A percentile compares a stretch with the other conserved stretches of the same genome.
phyloP scores from a whole-genome alignment of 2,888 invertebrate genomes.

The Mechanitis mazaeus region DNA sequence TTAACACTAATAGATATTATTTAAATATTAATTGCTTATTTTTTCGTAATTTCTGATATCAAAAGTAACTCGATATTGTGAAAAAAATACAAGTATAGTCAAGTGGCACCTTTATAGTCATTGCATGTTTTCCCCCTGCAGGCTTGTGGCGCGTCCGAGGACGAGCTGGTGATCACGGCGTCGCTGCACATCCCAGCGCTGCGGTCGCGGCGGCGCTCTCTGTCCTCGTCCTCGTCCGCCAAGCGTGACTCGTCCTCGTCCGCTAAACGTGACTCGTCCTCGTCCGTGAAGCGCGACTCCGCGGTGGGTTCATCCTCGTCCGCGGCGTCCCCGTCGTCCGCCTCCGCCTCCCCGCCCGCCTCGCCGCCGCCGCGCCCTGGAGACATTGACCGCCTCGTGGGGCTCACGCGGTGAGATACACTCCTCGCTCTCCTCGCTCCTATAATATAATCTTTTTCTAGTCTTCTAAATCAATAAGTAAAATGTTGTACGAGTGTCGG shows the following conservation, averaged over 20 bases:
- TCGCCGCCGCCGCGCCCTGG: slow-evolving; percentile 66
- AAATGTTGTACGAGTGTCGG: too few species aligned
- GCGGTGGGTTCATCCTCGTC: slow-evolving; percentile 78
- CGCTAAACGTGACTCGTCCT: slow-evolving; percentile 47
- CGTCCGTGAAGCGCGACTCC: slow-evolving; percentile 23
- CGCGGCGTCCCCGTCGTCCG: slow-evolving; percentile 40
- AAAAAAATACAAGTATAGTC: too few species aligned
- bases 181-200: slow-evolving; percentile 86
- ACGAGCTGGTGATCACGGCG: slow-evolving; percentile 84
- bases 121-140: slow-evolving; percentile 26
- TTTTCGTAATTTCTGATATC: too few species aligned
- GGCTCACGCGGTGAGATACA: slow-evolving; percentile 23
- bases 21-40: not conserved
- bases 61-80: too few species aligned
- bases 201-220: slow-evolving; percentile 68
- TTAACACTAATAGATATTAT: not conserved
- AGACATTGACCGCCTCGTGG: slow-evolving; percentile 57
- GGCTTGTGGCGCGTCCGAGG: slow-evolving; percentile 79
- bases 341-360: slow-evolving; percentile 50
- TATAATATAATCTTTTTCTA: too few species aligned
- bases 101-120: too few species aligned
- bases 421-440: not conserved
- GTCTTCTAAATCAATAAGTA: too few species aligned
- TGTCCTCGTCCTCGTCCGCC: slow-evolving; percentile 51
- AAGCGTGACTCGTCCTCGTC: slow-evolving; percentile 74